These are phyloP conservation scores for Acropora tenuis DNA, from an alignment of 64 coral and sea anemone species.

Conservation along the genomic window DNA sequence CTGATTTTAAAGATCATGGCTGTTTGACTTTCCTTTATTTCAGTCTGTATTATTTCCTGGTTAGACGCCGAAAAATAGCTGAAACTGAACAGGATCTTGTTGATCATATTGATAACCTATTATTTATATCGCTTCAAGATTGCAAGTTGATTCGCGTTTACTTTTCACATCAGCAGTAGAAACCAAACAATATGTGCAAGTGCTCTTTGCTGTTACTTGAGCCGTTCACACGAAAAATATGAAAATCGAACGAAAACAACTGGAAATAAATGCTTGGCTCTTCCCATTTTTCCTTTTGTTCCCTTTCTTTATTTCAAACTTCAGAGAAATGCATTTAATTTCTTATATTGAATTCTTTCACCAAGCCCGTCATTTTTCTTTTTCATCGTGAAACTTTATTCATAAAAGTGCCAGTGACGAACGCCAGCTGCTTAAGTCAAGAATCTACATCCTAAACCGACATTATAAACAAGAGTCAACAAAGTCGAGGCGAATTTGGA, in stretches of 20 bases:
- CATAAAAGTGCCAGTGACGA: not conserved
- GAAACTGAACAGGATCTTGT: not conserved
- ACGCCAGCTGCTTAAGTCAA: not conserved
- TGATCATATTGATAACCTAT: not conserved
- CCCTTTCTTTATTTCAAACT: not conserved
- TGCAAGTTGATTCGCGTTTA: not conserved
- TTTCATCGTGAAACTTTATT: not conserved
- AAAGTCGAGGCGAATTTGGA: not conserved
- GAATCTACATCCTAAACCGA: not conserved
- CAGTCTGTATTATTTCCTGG: not conserved
- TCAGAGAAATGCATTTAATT: not conserved
- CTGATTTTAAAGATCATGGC: not conserved
- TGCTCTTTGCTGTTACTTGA: not conserved
- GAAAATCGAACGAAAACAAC: not conserved
- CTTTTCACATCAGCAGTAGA: not conserved
- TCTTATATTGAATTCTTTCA: not conserved
- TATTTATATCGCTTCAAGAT: not conserved
- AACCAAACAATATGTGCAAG: not conserved
- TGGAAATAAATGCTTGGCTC: not conserved
- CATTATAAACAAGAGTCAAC: not conserved
- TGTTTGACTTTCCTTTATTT: not conserved
- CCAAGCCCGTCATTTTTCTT: not conserved
- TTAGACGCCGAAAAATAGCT: not conserved
- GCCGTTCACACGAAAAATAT: not conserved
- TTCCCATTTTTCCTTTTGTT: not conserved